Conservation (phyloP, 2,888 invertebrate species). For the Thumatha senex region DNA sequence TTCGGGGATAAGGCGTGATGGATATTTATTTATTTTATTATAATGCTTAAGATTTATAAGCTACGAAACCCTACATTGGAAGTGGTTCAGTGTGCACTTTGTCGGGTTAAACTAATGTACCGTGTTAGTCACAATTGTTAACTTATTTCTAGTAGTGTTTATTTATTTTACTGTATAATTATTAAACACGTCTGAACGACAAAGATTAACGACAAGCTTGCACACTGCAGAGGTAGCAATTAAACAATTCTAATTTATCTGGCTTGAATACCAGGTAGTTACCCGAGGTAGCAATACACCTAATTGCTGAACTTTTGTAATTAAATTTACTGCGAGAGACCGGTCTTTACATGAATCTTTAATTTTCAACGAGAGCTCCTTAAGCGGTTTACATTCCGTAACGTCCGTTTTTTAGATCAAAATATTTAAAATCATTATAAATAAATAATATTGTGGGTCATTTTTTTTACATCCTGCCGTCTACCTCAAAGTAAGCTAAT, state of each 20-base stretch:
- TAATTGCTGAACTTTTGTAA: constrained; percentile 65
- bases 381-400: neutral
- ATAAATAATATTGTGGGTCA: no score
- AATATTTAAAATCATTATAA: no score
- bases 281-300: constrained; percentile 42
- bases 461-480: no score
- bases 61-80: no score
- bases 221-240: constrained; percentile 44
- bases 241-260: constrained; percentile 63
- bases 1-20: no score
- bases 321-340: constrained; percentile 50
- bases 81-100: no score
- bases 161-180: neutral
- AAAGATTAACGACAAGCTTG: constrained; percentile 14
- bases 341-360: constrained; percentile 2
- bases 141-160: neutral
- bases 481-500: no score
- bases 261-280: constrained; percentile 48
- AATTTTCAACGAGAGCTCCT: neutral
- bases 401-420: no score
- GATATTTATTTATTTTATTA: no score
- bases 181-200: neutral
- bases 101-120: no score
- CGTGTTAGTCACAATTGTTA: neutral
- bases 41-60: no score